phyloP scores from a whole-genome alignment of 2,113 vertebrate species.

The Paedocypris sp. region DNA sequence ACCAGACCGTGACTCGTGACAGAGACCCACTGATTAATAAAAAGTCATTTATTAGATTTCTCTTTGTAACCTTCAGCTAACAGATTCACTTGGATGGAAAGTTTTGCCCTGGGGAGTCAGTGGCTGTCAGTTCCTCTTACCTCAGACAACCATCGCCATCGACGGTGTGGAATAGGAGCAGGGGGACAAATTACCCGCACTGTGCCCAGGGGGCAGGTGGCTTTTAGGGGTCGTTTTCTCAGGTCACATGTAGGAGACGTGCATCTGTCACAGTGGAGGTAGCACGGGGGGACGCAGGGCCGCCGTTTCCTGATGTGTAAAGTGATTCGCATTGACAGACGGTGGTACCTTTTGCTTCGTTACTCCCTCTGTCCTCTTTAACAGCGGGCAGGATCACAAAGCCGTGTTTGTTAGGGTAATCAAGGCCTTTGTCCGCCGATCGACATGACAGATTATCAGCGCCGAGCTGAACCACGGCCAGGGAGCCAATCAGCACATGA shows the following conservation, averaged over 20 bases:
- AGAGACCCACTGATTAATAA: conserved; percentile 81
- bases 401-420: conserved; percentile 16
- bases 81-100: conserved; percentile 90
- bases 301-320: conserved; percentile 53
- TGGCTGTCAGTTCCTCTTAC: conserved; percentile 92
- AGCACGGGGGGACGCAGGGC: conserved; percentile 68
- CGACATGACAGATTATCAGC: conserved; percentile 13
- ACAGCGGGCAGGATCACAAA: conserved; percentile 4
- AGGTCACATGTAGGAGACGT: conserved; percentile 82
- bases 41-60: conserved; percentile 73
- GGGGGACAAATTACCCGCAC: conserved; percentile 68
- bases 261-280: conserved; percentile 89
- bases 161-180: conserved; percentile 72
- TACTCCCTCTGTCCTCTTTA: conserved; percentile 14
- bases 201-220: conserved; percentile 70
- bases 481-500: too few species aligned
- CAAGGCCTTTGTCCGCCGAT: neutral
- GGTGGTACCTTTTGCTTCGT: conserved; percentile 33
- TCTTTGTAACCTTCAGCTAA: conserved; percentile 57
- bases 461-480: neutral
- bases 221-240: conserved; percentile 54
- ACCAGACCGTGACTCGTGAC: too few species aligned
- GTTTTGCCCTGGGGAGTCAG: conserved; percentile 80
- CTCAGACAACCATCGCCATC: conserved; percentile 78
- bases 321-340: conserved; percentile 39